A percentile compares a stretch with the other conserved stretches of the same genome.
These are phyloP conservation scores for Trissolcus brochymenae DNA, from an alignment of 2,888 invertebrate genomes.

Conservation along the genomic window DNA sequence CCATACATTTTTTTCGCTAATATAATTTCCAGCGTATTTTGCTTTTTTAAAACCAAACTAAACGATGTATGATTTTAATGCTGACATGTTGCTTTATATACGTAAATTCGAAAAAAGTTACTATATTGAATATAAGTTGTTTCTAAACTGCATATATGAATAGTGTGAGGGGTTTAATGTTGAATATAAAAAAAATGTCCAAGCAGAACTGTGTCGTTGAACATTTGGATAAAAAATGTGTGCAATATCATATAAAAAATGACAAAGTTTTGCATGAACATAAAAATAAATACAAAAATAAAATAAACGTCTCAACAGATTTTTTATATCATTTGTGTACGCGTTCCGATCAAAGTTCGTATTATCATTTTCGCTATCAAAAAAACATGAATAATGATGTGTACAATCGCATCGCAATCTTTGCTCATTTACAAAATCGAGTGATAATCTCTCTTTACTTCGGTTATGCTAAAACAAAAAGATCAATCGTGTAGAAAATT, in stretches of 20 bases:
- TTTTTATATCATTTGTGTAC: constrained; percentile 6
- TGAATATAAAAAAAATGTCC: not conserved
- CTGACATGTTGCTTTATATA: too few species aligned
- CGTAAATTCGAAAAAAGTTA: constrained; percentile 16
- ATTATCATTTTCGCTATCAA: too few species aligned
- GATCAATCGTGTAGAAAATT: too few species aligned
- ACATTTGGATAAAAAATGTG: not conserved
- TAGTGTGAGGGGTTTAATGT: constrained; percentile 7
- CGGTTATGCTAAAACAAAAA: too few species aligned
- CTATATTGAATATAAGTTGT: constrained; percentile 19
- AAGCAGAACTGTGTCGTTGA: not conserved
- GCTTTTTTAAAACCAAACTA: not conserved
- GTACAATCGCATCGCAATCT: too few species aligned
- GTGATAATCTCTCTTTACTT: too few species aligned
- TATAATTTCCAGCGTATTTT: too few species aligned
- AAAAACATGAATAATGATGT: too few species aligned
- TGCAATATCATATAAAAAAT: constrained; percentile 25
- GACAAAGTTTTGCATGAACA: constrained; percentile 5
- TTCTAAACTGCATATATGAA: constrained; percentile 17
- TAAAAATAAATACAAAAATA: not conserved
- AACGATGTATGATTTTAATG: not conserved
- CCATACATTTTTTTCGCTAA: not conserved
- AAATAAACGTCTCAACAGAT: not conserved
- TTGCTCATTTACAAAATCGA: too few species aligned
- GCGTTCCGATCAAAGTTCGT: too few species aligned